Percentiles rank a stretch among this genome's conserved stretches.
phyloP scores from a whole-genome alignment of 2,888 invertebrate genomes.

The Agonopterix heracliana region DNA sequence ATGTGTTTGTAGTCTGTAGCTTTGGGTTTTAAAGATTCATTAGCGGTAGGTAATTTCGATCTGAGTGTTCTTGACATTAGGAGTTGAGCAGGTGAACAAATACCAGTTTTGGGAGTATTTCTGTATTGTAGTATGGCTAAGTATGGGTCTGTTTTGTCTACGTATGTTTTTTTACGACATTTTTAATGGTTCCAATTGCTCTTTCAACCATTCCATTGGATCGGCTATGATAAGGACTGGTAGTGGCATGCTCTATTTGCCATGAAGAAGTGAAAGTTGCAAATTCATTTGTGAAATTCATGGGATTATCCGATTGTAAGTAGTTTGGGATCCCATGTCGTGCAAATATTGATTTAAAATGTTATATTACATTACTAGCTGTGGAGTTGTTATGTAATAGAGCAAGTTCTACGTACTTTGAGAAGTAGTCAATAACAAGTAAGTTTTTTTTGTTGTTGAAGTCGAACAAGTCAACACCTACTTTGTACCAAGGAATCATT shows the following conservation, averaged over 20 bases:
- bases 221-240: conserved; percentile 3
- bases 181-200: conserved; percentile 4
- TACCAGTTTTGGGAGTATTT: conserved; percentile 1
- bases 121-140: conserved; percentile 4
- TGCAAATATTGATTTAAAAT: conserved; percentile 12
- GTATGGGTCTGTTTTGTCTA: conserved; percentile 5
- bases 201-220: conserved; percentile 9
- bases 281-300: conserved; percentile 2
- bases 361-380: conserved; percentile 5
- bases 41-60: background rate
- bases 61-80: background rate
- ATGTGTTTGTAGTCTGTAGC: too few relatives aligned
- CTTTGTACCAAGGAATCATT: conserved; percentile 12
- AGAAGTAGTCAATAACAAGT: conserved; percentile 12
- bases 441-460: conserved; percentile 9
- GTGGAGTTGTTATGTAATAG: background rate
- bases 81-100: conserved; percentile 5
- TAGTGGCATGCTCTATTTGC: conserved; percentile 5
- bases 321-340: conserved; percentile 10
- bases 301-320: background rate
- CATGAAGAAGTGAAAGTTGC: conserved; percentile 2
- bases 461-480: conserved; percentile 13
- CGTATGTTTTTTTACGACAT: conserved; percentile 4
- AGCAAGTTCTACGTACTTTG: conserved; percentile 7
- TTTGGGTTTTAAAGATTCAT: too few relatives aligned